phyloP scores from a whole-genome alignment of 1,140 invertebrate species.

The Drosophila bipectinata region DNA sequence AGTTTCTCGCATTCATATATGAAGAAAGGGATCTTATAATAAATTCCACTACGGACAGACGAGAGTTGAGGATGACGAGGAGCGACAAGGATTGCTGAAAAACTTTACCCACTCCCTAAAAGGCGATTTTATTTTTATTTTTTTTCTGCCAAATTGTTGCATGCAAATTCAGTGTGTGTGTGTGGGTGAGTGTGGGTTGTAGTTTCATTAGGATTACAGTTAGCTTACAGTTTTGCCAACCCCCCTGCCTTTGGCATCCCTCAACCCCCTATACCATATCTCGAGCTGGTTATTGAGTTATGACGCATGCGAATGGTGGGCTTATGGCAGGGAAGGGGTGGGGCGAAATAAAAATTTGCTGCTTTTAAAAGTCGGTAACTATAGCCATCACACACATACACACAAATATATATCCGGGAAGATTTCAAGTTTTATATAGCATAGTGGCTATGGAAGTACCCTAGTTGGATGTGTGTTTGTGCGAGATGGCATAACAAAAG shows the following conservation, averaged over 20 bases:
- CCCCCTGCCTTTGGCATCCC: constrained; percentile 17
- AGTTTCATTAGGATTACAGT: constrained; percentile 83
- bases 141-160: constrained; percentile 75
- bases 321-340: constrained; percentile 42
- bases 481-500: constrained; percentile 69
- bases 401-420: constrained; percentile 17
- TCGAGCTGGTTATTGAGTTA: constrained; percentile 76
- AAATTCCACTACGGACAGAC: constrained; percentile 76
- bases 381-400: constrained; percentile 22
- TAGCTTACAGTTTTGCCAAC: constrained; percentile 65
- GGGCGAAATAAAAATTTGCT: constrained; percentile 75
- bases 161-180: constrained; percentile 73
- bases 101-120: constrained; percentile 19
- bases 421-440: constrained; percentile 48
- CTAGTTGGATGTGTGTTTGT: constrained; percentile 45
- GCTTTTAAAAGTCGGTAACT: constrained; percentile 78
- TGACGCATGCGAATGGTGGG: constrained; percentile 76
- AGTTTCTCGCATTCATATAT: constrained; percentile 76
- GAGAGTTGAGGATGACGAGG: constrained; percentile 66
- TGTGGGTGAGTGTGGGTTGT: constrained; percentile 62
- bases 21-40: constrained; percentile 80
- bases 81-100: constrained; percentile 46
- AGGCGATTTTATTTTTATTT: not conserved
- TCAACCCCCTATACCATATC: constrained; percentile 5
- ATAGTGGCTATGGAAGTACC: constrained; percentile 38